Evolutionary conservation across 2,888 invertebrate genomes (phyloP).

Genomic region (Blastobasis adustella): DNA sequence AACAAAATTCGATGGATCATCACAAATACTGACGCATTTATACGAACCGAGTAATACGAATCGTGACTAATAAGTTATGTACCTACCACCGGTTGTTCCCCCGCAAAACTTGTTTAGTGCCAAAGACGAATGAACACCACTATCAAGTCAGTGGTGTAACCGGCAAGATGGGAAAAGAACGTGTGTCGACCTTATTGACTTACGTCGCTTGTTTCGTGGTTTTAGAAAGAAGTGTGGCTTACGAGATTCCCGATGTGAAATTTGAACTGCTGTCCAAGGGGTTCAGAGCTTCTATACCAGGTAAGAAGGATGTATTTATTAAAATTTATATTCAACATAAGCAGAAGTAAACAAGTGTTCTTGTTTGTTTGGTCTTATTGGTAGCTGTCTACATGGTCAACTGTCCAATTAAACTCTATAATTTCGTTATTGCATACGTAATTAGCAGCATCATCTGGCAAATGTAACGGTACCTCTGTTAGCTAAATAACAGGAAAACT

Average conservation of each 20-base stretch:
- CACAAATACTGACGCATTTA: no score
- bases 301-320: slow-evolving; percentile 37
- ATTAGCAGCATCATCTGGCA: not conserved
- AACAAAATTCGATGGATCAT: no score
- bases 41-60: no score
- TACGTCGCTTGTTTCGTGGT: not conserved
- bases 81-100: no score
- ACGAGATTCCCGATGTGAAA: slow-evolving; percentile 57
- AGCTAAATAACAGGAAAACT: not conserved
- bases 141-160: no score
- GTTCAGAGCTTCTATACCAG: slow-evolving; percentile 74
- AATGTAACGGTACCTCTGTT: not conserved
- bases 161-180: no score
- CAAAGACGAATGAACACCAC: no score
- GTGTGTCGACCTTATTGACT: no score
- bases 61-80: no score
- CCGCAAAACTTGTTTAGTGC: no score
- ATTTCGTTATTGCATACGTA: not conserved
- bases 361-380: not conserved
- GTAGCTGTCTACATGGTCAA: not conserved
- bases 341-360: not conserved
- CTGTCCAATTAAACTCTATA: not conserved
- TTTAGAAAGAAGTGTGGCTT: slow-evolving; percentile 14
- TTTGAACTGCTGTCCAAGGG: slow-evolving; percentile 75
- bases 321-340: not conserved